phyloP scores from a whole-genome alignment of 1,140 invertebrate genomes.

The Leptinotarsa defecta region DNA sequence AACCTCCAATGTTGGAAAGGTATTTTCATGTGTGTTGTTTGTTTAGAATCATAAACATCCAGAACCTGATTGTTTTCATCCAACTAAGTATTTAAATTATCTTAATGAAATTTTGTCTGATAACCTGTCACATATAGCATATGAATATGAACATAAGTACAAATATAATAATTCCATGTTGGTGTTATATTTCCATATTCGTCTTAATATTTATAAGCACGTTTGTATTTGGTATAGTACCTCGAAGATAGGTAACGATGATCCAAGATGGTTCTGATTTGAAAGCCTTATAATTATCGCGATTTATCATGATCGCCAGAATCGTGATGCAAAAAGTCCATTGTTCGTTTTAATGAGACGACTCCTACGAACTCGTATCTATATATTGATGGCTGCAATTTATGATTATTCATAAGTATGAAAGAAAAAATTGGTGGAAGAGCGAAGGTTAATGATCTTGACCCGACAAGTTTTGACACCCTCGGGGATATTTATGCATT shows the following conservation, averaged over 20 bases:
- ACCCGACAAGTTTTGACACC: conserved; percentile 21
- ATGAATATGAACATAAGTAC: background rate
- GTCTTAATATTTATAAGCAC: background rate
- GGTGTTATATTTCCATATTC: background rate
- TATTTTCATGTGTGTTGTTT: too few species aligned
- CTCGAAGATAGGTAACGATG: background rate
- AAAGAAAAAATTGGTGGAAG: conserved; percentile 28
- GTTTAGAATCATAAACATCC: too few species aligned
- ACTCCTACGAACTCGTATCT: conserved; percentile 24
- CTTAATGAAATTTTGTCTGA: background rate
- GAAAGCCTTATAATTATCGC: conserved; percentile 13
- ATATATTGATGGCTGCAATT: conserved; percentile 36
- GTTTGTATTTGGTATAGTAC: conserved; percentile 1
- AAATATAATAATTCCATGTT: background rate
- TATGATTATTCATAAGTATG: conserved; percentile 37
- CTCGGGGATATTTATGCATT: conserved; percentile 19
- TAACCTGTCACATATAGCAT: background rate
- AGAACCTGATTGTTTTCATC: too few species aligned
- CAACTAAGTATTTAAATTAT: background rate
- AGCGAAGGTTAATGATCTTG: conserved; percentile 43
- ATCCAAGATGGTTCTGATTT: background rate
- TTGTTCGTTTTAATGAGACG: conserved; percentile 28
- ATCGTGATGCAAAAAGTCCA: conserved; percentile 25
- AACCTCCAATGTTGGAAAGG: too few species aligned
- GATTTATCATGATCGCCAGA: conserved; percentile 19